phyloP scores from a whole-genome alignment of 2,113 vertebrate genomes.

The Ranitomeya imitator region DNA sequence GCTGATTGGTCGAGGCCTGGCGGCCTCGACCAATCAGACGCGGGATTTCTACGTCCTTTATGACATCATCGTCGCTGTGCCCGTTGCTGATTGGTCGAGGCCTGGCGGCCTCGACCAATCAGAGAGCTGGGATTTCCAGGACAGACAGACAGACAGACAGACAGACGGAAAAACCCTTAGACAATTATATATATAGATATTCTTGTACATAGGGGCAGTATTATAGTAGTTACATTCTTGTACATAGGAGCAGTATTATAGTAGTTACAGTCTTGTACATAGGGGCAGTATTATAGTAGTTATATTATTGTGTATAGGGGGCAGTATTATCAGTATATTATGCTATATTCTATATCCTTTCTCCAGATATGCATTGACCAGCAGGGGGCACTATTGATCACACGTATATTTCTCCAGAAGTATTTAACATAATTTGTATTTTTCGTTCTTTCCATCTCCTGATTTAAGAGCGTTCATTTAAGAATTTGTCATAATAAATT shows the following conservation, averaged over 20 bases:
- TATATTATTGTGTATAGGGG: not conserved
- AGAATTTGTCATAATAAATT: not conserved
- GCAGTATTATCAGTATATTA: not conserved
- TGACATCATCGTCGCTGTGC: too few relatives aligned
- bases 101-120: too few relatives aligned
- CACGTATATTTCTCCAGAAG: not conserved
- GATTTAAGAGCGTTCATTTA: not conserved
- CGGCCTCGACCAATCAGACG: too few relatives aligned
- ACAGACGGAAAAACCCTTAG: too few relatives aligned
- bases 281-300: conserved; percentile 10
- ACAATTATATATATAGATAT: too few relatives aligned
- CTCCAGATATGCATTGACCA: not conserved
- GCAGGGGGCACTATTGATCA: not conserved
- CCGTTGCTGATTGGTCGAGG: too few relatives aligned
- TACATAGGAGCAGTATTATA: conserved; percentile 5
- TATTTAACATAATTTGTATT: not conserved
- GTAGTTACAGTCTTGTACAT: conserved; percentile 1
- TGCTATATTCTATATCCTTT: not conserved
- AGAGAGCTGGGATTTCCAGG: too few relatives aligned
- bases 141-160: too few relatives aligned
- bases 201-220: not conserved
- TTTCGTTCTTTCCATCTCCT: not conserved
- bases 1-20: too few relatives aligned
- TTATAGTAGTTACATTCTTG: conserved; percentile 15
- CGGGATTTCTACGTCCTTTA: too few relatives aligned